phyloP scores from a whole-genome alignment of 2,113 vertebrate species.

The Chamaetylas fuelleborni region DNA sequence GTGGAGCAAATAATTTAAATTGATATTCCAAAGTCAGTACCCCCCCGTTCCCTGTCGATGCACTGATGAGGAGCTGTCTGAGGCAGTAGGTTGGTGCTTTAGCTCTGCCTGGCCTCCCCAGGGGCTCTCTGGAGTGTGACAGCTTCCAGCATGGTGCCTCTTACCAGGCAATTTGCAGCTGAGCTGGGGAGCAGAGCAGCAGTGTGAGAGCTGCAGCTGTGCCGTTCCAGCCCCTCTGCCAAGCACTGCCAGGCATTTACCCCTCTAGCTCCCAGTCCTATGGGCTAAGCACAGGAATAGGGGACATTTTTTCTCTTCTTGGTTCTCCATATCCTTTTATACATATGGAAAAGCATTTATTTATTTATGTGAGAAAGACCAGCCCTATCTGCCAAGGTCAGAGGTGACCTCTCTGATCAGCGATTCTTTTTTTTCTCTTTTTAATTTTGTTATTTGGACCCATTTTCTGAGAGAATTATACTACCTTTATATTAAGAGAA shows the following conservation, averaged over 20 bases:
- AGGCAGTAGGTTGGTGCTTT: not conserved
- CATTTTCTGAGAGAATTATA: not conserved
- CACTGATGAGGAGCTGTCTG: not conserved
- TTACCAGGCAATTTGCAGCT: not conserved
- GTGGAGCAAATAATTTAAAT: not conserved
- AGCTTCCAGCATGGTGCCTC: not conserved
- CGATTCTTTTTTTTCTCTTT: not conserved
- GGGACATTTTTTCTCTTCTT: not conserved
- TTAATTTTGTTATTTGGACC: not conserved
- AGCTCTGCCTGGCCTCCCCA: not conserved
- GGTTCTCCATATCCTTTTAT: not conserved
- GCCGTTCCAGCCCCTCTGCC: not conserved
- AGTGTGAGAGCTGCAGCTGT: not conserved
- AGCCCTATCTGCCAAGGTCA: not conserved
- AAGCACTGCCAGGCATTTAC: rapidly evolving
- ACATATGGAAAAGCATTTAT: not conserved
- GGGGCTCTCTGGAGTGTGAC: not conserved
- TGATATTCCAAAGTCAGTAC: not conserved
- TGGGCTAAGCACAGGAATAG: rapidly evolving
- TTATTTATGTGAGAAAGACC: not conserved
- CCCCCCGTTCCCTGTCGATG: rapidly evolving
- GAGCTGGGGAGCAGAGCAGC: not conserved
- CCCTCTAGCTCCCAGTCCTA: not conserved
- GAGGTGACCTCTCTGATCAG: not conserved
- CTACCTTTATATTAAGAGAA: not conserved